Evolutionary conservation across 2,797 vertebrate genomes (phyloP).

Genomic region (Diceros bicornis): DNA sequence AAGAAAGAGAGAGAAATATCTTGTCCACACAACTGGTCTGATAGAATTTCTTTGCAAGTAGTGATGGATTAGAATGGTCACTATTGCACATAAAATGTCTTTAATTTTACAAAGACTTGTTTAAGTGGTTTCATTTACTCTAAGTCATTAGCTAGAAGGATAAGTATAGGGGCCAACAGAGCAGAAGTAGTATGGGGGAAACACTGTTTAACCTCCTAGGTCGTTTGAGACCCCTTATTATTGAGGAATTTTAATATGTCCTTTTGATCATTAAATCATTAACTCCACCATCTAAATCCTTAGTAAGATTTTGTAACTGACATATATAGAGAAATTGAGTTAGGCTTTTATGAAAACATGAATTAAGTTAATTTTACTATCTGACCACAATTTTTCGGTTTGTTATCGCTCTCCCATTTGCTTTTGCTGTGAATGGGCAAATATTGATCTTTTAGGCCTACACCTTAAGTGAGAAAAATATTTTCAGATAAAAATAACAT

Average conservation of each 20-base stretch:
- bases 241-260: neutral
- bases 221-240: neutral
- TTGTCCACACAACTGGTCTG: neutral
- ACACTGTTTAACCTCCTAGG: rapidly evolving
- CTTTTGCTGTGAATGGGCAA: neutral
- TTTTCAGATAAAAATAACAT: constrained; percentile 2
- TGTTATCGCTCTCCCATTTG: neutral
- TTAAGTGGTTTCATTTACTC: neutral
- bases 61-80: neutral
- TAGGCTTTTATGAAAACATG: neutral
- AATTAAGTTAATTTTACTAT: constrained; percentile 13
- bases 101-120: neutral
- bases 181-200: neutral
- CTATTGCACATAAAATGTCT: neutral
- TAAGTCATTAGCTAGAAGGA: neutral
- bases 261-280: neutral
- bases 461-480: neutral
- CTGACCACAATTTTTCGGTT: neutral
- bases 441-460: neutral
- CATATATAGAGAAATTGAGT: neutral
- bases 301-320: neutral
- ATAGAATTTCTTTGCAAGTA: neutral
- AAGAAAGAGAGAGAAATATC: neutral
- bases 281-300: neutral
- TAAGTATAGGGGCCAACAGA: neutral